Evolutionary conservation across 2,113 vertebrate genomes (phyloP), one percentile per base, ranked within the genome.

Genomic region (Chlorocebus sabaeus): DNA sequence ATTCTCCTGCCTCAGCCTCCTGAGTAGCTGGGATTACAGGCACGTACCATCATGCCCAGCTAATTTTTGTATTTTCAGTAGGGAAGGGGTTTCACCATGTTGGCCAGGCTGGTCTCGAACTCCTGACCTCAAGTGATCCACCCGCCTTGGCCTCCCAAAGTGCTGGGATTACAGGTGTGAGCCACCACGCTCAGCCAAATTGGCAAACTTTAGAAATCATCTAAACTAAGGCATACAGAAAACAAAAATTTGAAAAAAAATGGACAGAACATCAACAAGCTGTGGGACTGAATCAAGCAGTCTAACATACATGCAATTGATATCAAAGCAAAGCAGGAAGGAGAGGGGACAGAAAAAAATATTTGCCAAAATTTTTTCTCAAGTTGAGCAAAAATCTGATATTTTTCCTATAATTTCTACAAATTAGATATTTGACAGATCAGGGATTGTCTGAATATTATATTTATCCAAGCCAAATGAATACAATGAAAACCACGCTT

Each of bases 401-500:
- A 64, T 30, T 30, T 30, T 64, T 64, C 61, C 61, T 64, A 64
- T 27, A 64, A 64, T 64, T 64, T 64, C 61, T 64, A 30, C 61
- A 64, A 64, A 64, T 64, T 64, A 30, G 27, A 64, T 64, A 64
- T 64, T 10, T 13, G 12, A 73, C 20, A 57, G 38, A 75, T 18
- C 16, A 27, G 75, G 12, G 35, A 59, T 90, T 30, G 78, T 45
- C 82, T 45, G 52, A 20, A 38, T 76, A 90, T 3, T 83, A 5
- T n/a, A 82, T 52, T 86, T 93, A 82, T 22, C 86, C n/a, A 93
- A 87, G 43, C 30, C 68, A 90, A 81, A 48, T 68, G 90, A 95
- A 68, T 52, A 50, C 23, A 92, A 59, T 32, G 27, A 59, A 80
- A 81, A 86, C 40, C 35, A 86, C 32, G 79, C 25, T 72, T 45